phyloP scores from a whole-genome alignment of 2,888 invertebrate genomes.

The Diploptera punctata region DNA sequence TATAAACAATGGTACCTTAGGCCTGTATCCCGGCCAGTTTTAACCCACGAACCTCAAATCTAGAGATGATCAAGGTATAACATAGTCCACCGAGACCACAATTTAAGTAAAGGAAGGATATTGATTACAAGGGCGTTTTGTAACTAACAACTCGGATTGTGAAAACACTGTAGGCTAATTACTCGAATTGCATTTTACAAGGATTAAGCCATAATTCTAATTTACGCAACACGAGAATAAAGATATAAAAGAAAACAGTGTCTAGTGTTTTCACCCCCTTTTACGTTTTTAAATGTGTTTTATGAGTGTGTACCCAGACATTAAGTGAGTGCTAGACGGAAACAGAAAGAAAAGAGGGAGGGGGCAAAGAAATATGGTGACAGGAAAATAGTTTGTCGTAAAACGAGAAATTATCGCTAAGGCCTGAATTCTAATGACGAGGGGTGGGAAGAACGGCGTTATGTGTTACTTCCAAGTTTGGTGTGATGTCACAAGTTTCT shows the following conservation, averaged over 20 bases:
- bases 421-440: slow-evolving; percentile 34
- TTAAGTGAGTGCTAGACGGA: neutral
- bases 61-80: too few relatives aligned
- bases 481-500: neutral
- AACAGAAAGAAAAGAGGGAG: neutral
- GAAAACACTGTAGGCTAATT: neutral
- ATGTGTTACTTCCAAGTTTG: neutral
- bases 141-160: neutral
- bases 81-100: too few relatives aligned
- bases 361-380: slow-evolving; percentile 30
- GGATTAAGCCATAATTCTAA: neutral
- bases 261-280: neutral
- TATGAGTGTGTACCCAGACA: slow-evolving; percentile 8
- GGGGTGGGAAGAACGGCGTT: neutral
- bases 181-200: slow-evolving; percentile 1
- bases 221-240: neutral
- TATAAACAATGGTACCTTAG: too few relatives aligned
- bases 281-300: neutral
- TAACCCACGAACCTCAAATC: too few relatives aligned
- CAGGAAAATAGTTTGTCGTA: slow-evolving; percentile 36
- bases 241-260: neutral
- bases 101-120: too few relatives aligned
- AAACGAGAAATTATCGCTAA: slow-evolving; percentile 35
- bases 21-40: too few relatives aligned
- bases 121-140: too few relatives aligned